Conservation (phyloP, 2,113 vertebrate genomes). For the Montifringilla adamsi region DNA sequence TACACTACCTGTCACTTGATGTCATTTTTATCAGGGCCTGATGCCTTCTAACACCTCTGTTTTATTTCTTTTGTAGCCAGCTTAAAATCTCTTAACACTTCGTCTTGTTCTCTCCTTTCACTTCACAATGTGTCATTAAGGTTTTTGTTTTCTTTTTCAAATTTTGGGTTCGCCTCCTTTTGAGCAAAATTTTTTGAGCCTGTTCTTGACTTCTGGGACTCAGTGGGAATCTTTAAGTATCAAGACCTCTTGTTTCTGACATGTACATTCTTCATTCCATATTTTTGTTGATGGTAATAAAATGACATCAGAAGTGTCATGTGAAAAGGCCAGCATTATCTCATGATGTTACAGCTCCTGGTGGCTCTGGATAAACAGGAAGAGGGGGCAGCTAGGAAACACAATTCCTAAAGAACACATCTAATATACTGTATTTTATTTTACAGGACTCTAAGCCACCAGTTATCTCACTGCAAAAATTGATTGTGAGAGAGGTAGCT, state of each 20-base stretch:
- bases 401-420: neutral
- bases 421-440: neutral
- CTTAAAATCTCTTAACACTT: neutral
- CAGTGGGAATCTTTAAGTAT: neutral
- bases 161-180: neutral
- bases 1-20: neutral
- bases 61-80: neutral
- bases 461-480: slow-evolving; percentile 90
- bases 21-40: neutral
- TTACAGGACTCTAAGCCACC: slow-evolving; percentile 91
- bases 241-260: neutral
- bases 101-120: neutral
- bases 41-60: neutral
- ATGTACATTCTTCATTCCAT: neutral
- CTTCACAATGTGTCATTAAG: neutral
- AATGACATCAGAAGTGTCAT: neutral
- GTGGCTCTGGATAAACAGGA: neutral
- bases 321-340: neutral
- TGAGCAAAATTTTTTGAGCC: neutral
- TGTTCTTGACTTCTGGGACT: neutral
- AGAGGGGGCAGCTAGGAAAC: neutral
- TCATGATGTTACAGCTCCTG: neutral
- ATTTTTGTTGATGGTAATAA: neutral
- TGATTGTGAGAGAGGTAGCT: slow-evolving; percentile 95
- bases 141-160: neutral